Percentiles rank a stretch among this genome's conserved stretches.
These are phyloP conservation scores for Gnathonemus echidnorhynchus DNA, from an alignment of 2,113 vertebrate species.

Conservation along the genomic window DNA sequence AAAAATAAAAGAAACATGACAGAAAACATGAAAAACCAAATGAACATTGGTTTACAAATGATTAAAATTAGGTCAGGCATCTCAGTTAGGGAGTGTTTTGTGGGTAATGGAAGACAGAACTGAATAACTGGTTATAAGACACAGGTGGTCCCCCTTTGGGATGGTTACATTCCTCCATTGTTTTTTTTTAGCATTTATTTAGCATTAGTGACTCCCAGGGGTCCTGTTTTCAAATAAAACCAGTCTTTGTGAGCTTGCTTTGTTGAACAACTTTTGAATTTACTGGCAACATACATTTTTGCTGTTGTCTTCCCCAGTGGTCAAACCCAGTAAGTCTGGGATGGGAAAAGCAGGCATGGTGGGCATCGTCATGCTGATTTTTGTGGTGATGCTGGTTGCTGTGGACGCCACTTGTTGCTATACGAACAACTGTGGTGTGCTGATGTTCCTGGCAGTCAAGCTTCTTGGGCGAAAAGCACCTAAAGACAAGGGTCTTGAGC, in stretches of 20 bases:
- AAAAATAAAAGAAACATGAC: background rate
- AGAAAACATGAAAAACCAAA: background rate
- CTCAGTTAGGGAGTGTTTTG: background rate
- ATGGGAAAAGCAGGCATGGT: constrained; percentile 60
- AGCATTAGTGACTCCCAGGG: background rate
- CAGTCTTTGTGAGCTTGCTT: background rate
- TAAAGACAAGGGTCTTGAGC: constrained; percentile 51
- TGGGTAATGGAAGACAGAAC: background rate
- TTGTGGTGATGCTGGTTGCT: constrained; percentile 57
- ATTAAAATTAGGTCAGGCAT: background rate
- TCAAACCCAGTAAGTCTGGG: constrained; percentile 12
- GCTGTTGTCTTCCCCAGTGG: constrained; percentile 22
- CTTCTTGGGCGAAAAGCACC: constrained; percentile 55
- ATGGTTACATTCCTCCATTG: background rate
- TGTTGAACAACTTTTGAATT: background rate
- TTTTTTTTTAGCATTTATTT: background rate
- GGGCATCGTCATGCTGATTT: constrained; percentile 61
- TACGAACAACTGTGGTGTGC: constrained; percentile 60
- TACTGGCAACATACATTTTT: background rate
- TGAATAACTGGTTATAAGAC: background rate
- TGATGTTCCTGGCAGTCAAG: constrained; percentile 59
- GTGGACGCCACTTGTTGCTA: constrained; percentile 69
- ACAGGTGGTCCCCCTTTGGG: background rate
- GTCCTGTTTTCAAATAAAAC: background rate
- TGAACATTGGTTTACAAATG: background rate